A percentile compares a stretch with the other conserved stretches of the same genome.
Evolutionary conservation across 2,797 vertebrate species (phyloP).

Genomic region (Melanotaenia trifasciata): DNA sequence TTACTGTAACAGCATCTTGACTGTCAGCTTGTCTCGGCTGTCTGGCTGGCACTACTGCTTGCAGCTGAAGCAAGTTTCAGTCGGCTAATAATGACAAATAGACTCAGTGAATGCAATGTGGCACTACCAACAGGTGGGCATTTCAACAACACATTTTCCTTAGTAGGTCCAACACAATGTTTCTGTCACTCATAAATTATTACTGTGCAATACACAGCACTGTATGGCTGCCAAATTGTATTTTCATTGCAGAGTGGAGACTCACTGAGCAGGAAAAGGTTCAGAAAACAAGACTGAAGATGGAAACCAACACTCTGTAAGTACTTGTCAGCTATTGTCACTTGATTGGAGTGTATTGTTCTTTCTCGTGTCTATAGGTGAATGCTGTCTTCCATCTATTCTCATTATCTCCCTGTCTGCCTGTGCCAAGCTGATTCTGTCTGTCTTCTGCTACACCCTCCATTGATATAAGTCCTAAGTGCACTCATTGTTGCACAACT

Average conservation of each 20-base stretch:
- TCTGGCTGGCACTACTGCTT: constrained; percentile 25
- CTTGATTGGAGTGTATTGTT: constrained; percentile 47
- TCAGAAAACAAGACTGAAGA: constrained; percentile 26
- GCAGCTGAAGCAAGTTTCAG: constrained; percentile 37
- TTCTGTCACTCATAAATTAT: constrained; percentile 52
- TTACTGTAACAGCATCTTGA: constrained; percentile 28
- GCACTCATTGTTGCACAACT: constrained; percentile 62
- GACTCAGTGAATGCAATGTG: constrained; percentile 24
- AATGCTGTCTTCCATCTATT: constrained; percentile 65
- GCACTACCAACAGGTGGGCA: constrained; percentile 46
- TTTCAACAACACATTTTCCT: constrained; percentile 43
- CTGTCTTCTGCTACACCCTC: constrained; percentile 50
- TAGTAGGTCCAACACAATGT: constrained; percentile 29
- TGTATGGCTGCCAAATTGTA: constrained; percentile 26
- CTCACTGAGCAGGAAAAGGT: constrained; percentile 8
- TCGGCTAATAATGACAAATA: constrained; percentile 59
- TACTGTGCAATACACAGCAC: constrained; percentile 22
- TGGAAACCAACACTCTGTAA: constrained; percentile 25
- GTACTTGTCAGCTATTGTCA: constrained; percentile 43
- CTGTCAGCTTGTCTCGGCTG: constrained; percentile 50
- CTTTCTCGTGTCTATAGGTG: constrained; percentile 33
- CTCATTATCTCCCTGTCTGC: constrained; percentile 71
- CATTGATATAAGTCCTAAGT: constrained; percentile 57
- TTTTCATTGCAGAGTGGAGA: constrained; percentile 34
- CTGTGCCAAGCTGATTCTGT: constrained; percentile 47